Evolutionary conservation across 1,140 invertebrate genomes (phyloP).

Genomic region (Temnothorax nylanderi): DNA sequence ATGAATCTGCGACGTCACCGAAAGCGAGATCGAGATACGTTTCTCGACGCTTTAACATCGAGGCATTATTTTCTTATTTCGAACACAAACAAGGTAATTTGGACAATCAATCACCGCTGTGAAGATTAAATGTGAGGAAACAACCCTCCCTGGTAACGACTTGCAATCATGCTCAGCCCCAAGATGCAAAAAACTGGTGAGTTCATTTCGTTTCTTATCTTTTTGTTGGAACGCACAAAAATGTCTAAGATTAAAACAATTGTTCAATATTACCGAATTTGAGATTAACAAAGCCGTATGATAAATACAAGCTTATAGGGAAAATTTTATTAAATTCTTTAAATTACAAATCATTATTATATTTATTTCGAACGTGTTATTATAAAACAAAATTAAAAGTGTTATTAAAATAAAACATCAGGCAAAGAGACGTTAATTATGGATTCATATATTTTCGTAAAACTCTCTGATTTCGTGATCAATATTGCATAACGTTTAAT

Average conservation of each 20-base stretch:
- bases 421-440: background rate
- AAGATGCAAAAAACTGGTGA: slow-evolving; percentile 92
- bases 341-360: background rate
- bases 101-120: slow-evolving; percentile 71
- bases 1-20: slow-evolving; percentile 21
- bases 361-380: background rate
- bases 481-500: background rate
- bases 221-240: background rate
- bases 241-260: background rate
- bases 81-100: slow-evolving; percentile 58
- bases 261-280: background rate
- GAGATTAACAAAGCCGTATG: background rate
- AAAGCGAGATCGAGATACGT: slow-evolving; percentile 23
- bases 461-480: background rate
- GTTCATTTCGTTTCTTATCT: background rate
- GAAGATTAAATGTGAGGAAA: slow-evolving; percentile 34
- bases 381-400: background rate
- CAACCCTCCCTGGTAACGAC: background rate
- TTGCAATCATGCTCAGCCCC: slow-evolving; percentile 89
- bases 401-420: background rate
- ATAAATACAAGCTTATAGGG: background rate
- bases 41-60: slow-evolving; percentile 6
- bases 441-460: background rate
- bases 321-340: background rate
- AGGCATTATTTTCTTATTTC: slow-evolving; percentile 39